Evolutionary conservation across 2,797 vertebrate species (phyloP).

Genomic region (Oreonectes daqikongensis): DNA sequence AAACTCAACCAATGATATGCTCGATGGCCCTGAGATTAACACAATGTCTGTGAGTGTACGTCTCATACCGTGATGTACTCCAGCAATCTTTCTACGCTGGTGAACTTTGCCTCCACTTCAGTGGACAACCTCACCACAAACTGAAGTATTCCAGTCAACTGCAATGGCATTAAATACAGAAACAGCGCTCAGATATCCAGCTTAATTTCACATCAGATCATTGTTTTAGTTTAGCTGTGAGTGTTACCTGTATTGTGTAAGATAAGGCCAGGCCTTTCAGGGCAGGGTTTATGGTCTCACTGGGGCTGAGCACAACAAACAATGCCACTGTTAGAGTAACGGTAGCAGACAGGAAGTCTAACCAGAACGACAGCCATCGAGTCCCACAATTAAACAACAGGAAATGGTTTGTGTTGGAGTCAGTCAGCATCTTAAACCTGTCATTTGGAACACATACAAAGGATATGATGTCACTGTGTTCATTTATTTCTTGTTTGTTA

Average conservation of each 20-base stretch:
- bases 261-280: constrained; percentile 81
- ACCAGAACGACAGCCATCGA: constrained; percentile 81
- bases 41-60: not conserved
- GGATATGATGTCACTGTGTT: not conserved
- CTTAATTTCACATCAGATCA: not conserved
- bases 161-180: constrained; percentile 22
- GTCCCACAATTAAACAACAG: constrained; percentile 76
- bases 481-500: not conserved
- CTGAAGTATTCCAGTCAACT: constrained; percentile 80
- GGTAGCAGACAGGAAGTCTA: constrained; percentile 71
- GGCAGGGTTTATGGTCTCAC: constrained; percentile 63
- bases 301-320: constrained; percentile 74
- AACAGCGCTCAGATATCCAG: not conserved
- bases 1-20: not conserved
- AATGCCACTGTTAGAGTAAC: constrained; percentile 73
- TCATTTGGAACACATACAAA: constrained; percentile 26
- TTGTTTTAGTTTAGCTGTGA: not conserved
- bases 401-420: constrained; percentile 77
- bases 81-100: constrained; percentile 75
- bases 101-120: constrained; percentile 81
- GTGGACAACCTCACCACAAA: constrained; percentile 70
- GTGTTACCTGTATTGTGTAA: constrained; percentile 81
- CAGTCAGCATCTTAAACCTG: constrained; percentile 79
- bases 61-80: constrained; percentile 75
- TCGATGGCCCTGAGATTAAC: not conserved